Percentiles rank a stretch among this genome's conserved stretches.
Evolutionary conservation across 2,797 vertebrate species (phyloP).

Genomic region (Furcifer pardalis): DNA sequence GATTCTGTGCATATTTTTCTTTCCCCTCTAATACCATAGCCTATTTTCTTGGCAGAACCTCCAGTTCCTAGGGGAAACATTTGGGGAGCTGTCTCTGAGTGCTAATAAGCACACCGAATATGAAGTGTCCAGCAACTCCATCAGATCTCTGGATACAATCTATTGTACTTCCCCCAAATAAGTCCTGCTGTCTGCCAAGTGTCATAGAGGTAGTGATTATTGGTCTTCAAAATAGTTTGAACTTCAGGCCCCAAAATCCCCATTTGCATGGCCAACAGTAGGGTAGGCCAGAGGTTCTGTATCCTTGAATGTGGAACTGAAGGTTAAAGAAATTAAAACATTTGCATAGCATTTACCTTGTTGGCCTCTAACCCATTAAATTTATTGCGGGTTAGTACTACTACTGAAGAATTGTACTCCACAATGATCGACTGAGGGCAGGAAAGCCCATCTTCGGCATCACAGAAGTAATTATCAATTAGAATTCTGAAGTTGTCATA

Average conservation of each 20-base stretch:
- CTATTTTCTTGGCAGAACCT: neutral
- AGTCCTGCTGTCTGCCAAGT: neutral
- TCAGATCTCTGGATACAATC: neutral
- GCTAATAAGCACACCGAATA: too few species aligned
- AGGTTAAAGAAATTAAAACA: neutral
- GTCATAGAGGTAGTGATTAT: neutral
- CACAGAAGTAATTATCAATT: slow-evolving; percentile 76
- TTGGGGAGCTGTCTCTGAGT: neutral
- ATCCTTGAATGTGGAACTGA: neutral
- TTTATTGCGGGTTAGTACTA: slow-evolving; percentile 68
- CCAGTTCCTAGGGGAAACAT: neutral
- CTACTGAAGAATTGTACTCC: slow-evolving; percentile 69
- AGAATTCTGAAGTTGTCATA: slow-evolving; percentile 77
- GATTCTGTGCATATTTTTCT: neutral
- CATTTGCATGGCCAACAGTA: neutral
- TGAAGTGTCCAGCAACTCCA: neutral
- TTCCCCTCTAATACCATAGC: neutral
- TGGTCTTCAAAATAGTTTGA: too few species aligned
- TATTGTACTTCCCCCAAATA: neutral
- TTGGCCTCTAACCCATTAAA: slow-evolving; percentile 67
- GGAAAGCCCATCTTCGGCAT: slow-evolving; percentile 69
- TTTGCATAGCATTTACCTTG: slow-evolving; percentile 68
- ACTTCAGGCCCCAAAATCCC: too few species aligned
- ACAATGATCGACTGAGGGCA: slow-evolving; percentile 77
- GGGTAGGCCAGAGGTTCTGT: neutral